These are phyloP conservation scores for Agrochola lychnidis DNA, from an alignment of 2,888 invertebrate species.

Conservation along the genomic window DNA sequence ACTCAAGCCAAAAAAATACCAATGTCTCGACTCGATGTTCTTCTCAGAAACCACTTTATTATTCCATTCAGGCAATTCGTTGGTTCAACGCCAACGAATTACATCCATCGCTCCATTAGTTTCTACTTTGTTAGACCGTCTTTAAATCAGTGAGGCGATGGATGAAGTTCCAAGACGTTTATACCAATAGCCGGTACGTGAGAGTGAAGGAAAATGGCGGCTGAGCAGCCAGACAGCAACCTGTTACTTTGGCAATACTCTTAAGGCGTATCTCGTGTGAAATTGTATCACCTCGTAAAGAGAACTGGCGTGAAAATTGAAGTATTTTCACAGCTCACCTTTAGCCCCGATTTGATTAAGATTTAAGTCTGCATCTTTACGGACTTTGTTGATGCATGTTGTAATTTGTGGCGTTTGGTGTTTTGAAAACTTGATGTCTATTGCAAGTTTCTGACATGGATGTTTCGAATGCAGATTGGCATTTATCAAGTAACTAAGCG, in stretches of 20 bases:
- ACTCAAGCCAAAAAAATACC: slow-evolving; percentile 36
- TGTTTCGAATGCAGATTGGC: not conserved
- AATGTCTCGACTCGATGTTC: slow-evolving; percentile 40
- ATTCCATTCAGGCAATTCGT: slow-evolving; percentile 48
- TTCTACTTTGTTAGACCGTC: slow-evolving; percentile 29
- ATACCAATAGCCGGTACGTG: slow-evolving; percentile 20
- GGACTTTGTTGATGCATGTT: slow-evolving; percentile 29
- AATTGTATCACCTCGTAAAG: slow-evolving; percentile 67
- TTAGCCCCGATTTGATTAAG: slow-evolving; percentile 40
- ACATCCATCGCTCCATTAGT: slow-evolving; percentile 56
- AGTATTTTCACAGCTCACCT: slow-evolving; percentile 58
- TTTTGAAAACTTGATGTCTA: slow-evolving; percentile 5
- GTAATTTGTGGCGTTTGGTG: slow-evolving; percentile 24
- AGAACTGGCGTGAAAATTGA: slow-evolving; percentile 57
- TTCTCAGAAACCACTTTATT: slow-evolving; percentile 50
- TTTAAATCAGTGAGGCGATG: slow-evolving; percentile 30
- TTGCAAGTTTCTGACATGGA: not conserved
- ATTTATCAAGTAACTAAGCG: not conserved
- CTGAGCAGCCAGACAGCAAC: slow-evolving; percentile 50
- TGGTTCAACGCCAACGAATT: slow-evolving; percentile 42
- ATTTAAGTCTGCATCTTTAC: slow-evolving; percentile 39
- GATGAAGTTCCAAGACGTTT: slow-evolving; percentile 36
- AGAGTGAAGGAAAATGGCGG: slow-evolving; percentile 48
- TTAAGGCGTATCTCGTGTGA: slow-evolving; percentile 51
- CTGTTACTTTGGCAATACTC: slow-evolving; percentile 62